Base-by-base conservation (phyloP, 2,797 vertebrate genomes). In the Craterocephalus amniculus region DNA sequence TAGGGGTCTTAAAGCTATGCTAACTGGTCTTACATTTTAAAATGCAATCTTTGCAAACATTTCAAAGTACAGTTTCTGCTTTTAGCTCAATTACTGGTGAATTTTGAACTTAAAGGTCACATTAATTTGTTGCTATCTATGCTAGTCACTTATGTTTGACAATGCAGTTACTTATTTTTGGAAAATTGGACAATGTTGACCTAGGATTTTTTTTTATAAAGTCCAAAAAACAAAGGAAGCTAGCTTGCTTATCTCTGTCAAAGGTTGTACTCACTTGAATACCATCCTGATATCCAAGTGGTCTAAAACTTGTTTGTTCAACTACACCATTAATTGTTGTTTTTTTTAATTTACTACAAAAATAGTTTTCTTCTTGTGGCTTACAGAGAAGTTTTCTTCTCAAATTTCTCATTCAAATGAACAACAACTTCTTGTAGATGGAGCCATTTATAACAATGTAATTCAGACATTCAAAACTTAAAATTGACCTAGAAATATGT, bases 381-480 rank as follows among this genome's bases (percentile, higher is more conserved):
- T 24, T 26, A 24, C 10, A 49, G 1, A 49, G n/a, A 36, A 35
- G n/a, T n/a, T n/a, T n/a, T n/a, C n/a, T n/a, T n/a, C n/a, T n/a
- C n/a, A n/a, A n/a, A n/a, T n/a, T n/a, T n/a, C n/a, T n/a, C n/a
- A n/a, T n/a, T n/a, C n/a, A n/a, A n/a, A 35, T 1, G 10, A 35
- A 36, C 6, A 36, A 36, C 11, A 36, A 11, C 8, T 3, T 36
- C 11, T 12, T 36, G 35, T 36, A 9, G 11, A 12, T 36, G 35
- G 11, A 36, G 10, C 35, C 11, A 45, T 34, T 22, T 6, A 11
- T 22, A 56, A 48, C 29, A 31, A 31, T 31, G 2, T 31, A 31
- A 40, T 68, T 71, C 52, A 38, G 75, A 35, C 63, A 26, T n/a
- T 48, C 70, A 65, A 63, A 55, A 5, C 22, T 26, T 51, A 26